phyloP scores from a whole-genome alignment of 2,797 vertebrate genomes.

The Gallinago solitaria region DNA sequence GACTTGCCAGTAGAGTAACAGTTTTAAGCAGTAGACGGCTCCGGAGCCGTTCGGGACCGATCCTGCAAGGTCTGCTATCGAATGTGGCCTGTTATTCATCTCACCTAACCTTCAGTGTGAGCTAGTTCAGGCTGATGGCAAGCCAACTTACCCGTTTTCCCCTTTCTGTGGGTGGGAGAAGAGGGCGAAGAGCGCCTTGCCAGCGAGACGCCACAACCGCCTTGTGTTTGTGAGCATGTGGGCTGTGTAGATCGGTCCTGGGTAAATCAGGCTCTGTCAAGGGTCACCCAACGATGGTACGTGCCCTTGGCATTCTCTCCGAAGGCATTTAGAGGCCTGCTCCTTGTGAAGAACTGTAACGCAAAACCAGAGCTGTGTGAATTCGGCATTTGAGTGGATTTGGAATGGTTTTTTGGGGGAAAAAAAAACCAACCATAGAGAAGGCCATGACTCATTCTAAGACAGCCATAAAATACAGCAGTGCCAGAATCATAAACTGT shows the following conservation, averaged over 20 bases:
- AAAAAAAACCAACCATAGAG: background rate
- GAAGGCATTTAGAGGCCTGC: background rate
- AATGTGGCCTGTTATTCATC: background rate
- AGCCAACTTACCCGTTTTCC: background rate
- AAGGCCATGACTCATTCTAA: slow-evolving; percentile 33
- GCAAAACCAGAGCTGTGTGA: background rate
- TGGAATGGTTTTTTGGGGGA: background rate
- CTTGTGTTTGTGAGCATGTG: background rate
- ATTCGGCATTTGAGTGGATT: background rate
- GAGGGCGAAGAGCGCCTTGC: background rate
- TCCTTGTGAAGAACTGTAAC: background rate
- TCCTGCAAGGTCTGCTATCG: background rate
- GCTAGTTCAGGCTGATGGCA: background rate
- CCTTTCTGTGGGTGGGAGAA: background rate
- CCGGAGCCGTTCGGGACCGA: background rate
- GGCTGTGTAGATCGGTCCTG: background rate
- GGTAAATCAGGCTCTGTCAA: background rate
- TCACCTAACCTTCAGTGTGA: background rate
- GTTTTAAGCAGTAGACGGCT: background rate
- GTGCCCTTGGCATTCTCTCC: background rate
- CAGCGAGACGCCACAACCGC: background rate
- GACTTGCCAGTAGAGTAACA: background rate
- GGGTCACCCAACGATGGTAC: fast-evolving
- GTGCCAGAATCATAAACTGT: slow-evolving; percentile 35
- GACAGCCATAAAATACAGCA: background rate